Conservation (phyloP, 37 sponge, comb jelly and placozoan genomes). For the Chondrilla cf. caribensis region DNA sequence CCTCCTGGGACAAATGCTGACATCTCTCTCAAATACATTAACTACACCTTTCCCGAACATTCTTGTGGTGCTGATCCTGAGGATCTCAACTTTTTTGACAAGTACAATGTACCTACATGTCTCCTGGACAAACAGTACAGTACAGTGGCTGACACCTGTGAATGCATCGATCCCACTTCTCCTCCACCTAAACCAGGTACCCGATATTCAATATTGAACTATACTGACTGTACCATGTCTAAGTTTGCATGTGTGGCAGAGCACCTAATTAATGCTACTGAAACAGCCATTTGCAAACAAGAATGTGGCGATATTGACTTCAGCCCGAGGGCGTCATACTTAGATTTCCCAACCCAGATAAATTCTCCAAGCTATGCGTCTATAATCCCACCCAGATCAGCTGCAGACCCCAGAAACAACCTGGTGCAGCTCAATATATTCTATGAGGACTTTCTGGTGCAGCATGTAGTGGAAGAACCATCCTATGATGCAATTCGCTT, state of each 20-base stretch:
- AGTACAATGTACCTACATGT: constrained; percentile 18
- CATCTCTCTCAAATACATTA: neutral
- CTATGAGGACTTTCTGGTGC: neutral
- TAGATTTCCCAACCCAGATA: neutral
- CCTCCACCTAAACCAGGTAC: neutral
- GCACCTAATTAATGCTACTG: neutral
- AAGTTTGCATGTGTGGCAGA: neutral
- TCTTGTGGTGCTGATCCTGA: neutral
- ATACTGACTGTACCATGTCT: neutral
- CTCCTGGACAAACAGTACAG: neutral
- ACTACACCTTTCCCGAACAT: neutral
- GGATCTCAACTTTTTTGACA: neutral
- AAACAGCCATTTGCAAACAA: neutral
- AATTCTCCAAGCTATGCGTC: neutral
- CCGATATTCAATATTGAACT: neutral
- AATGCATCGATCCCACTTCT: neutral
- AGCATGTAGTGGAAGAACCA: neutral
- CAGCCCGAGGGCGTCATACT: neutral
- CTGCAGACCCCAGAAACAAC: constrained; percentile 13
- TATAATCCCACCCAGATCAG: neutral
- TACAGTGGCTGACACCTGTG: neutral
- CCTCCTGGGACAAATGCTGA: constrained; percentile 4
- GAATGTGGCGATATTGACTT: neutral
- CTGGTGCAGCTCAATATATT: constrained; percentile 24
- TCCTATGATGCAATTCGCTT: neutral